Evolutionary conservation across 2,888 invertebrate species (phyloP).

Genomic region (Eupeodes luniger): DNA sequence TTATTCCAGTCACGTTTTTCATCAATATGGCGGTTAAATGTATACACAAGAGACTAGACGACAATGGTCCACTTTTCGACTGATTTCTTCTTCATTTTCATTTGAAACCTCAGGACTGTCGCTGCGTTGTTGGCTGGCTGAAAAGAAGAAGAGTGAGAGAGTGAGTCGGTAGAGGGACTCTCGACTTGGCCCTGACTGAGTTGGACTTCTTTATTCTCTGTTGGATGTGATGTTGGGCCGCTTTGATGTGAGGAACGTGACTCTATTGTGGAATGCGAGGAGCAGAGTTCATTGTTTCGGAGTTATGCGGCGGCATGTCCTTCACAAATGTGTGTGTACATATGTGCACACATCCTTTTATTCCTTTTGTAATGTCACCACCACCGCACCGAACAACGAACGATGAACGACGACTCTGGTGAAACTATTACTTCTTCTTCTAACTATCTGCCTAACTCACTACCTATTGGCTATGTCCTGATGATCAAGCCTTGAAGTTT

Average conservation of each 20-base stretch:
- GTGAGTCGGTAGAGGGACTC: neutral
- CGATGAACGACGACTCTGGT: conserved; percentile 27
- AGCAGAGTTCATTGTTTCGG: conserved; percentile 71
- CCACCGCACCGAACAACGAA: conserved; percentile 17
- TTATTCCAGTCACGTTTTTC: conserved; percentile 74
- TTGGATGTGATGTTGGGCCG: conserved; percentile 20
- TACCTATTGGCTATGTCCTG: conserved; percentile 43
- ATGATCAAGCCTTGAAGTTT: conserved; percentile 43
- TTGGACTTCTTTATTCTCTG: conserved; percentile 11
- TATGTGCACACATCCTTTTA: conserved; percentile 53
- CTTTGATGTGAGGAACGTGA: conserved; percentile 74
- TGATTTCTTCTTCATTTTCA: conserved; percentile 66
- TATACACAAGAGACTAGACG: conserved; percentile 63
- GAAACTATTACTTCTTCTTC: conserved; percentile 56
- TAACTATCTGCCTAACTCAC: conserved; percentile 59
- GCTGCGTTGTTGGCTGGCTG: neutral
- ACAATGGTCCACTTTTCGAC: conserved; percentile 58
- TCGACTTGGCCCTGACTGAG: neutral
- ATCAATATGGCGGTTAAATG: conserved; percentile 73
- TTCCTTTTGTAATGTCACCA: conserved; percentile 57
- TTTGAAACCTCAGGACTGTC: conserved; percentile 36
- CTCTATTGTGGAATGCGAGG: conserved; percentile 65
- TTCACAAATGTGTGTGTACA: conserved; percentile 57
- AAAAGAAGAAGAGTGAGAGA: neutral
- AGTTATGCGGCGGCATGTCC: conserved; percentile 74